Evolutionary conservation across 2,113 vertebrate genomes (phyloP), one percentile per base, ranked within the genome.

Genomic region (Alaudala cheleensis): DNA sequence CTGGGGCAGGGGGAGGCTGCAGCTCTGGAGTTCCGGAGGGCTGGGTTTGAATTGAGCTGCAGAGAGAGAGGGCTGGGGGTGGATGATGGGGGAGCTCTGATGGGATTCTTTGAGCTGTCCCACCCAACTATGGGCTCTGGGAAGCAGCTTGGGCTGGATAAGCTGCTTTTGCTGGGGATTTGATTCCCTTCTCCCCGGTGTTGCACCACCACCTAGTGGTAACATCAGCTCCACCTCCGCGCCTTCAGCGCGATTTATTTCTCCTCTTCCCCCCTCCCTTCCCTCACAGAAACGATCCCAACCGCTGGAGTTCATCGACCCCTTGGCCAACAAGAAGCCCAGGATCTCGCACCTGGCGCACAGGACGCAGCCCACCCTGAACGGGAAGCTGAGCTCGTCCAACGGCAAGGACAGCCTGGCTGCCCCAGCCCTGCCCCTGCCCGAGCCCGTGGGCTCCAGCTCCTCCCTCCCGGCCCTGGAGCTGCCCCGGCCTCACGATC

Each of bases 251-350:
- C 14, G 0, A 13, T 14, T 61, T 4, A 28, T 33, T 37, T 25
- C 9, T 11, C 14, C 6, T 24, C 23, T 15, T 56, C 2, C 2
- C 0, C 8, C 2, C 2, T 6, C 4, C 1, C 4, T 1, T 11
- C 86, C 58, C 34, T 1, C 2, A 15, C 96, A 99, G 99, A 99
- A 99, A 98, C 98, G 99, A 66, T 95, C 98, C 4, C 97, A 97
- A 4, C 98, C 98, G 61, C 74, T 95, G 57, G 99, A 99, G 14
- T 99, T 99, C 89, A 99, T 98, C 10, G 99, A 99, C 92, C 99
- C 99, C 6, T 86, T 99, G 50, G 97, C 97, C 96, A 99, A 97
- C 98, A 99, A 99, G 96, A 99, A 99, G 96, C 98, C 98, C 77
- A 96, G 99, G 95, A 99, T 99, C 94, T 99, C 99, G 0, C 99